Conservation (phyloP, 2,113 vertebrate species). For the Panurus biarmicus region DNA sequence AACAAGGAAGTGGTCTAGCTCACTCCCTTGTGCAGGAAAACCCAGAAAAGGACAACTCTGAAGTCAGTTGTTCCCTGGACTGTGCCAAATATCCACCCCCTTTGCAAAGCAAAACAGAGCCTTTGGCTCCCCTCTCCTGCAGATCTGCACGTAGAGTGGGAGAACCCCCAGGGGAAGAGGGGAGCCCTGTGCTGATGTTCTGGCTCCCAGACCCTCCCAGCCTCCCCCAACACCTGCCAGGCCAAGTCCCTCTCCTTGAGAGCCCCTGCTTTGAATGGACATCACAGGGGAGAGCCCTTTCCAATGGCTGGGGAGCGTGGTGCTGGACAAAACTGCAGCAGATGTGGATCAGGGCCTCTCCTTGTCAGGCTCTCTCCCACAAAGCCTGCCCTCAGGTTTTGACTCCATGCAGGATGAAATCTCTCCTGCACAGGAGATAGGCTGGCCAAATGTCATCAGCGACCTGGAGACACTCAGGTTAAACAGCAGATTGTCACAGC, state of each 20-base stretch:
- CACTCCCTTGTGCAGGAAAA: neutral
- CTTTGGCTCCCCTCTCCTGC: neutral
- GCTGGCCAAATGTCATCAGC: neutral
- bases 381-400: neutral
- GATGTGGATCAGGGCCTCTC: neutral
- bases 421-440: neutral
- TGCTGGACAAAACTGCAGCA: neutral
- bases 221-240: rapidly evolving
- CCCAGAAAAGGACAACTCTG: neutral
- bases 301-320: rapidly evolving
- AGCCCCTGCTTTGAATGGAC: rapidly evolving
- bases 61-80: neutral
- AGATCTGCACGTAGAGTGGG: neutral
- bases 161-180: neutral
- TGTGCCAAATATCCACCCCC: neutral
- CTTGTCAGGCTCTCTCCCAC: neutral
- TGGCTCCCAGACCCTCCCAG: neutral
- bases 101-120: neutral
- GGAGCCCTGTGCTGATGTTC: rapidly evolving
- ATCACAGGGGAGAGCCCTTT: rapidly evolving
- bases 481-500: neutral
- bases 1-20: slow-evolving; percentile 12
- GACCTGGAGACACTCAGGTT: neutral
- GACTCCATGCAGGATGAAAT: rapidly evolving
- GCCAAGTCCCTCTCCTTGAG: rapidly evolving